These are phyloP conservation scores for Pseudonaja textilis DNA, from an alignment of 2,113 vertebrate genomes.

Conservation along the genomic window DNA sequence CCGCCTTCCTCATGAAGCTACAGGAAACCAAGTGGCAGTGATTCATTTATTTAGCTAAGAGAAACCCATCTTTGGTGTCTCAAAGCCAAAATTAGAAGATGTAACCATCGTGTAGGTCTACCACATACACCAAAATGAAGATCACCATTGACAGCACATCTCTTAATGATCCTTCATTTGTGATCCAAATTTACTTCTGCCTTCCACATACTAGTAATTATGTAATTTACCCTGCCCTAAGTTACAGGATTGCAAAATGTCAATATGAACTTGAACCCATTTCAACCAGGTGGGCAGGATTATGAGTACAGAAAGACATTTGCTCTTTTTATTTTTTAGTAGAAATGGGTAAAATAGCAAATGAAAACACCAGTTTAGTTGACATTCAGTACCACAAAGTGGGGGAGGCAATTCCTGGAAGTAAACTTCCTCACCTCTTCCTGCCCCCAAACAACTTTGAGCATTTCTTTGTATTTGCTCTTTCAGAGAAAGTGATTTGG, in stretches of 20 bases:
- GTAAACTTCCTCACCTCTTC: neutral
- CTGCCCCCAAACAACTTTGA: neutral
- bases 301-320: neutral
- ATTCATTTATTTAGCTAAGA: slow-evolving; percentile 17
- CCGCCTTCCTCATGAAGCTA: neutral
- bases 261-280: neutral
- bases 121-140: slow-evolving; percentile 12
- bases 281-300: neutral
- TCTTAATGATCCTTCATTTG: slow-evolving; percentile 28
- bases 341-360: neutral
- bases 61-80: slow-evolving; percentile 3
- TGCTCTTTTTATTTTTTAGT: neutral
- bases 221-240: slow-evolving; percentile 14
- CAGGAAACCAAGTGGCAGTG: neutral
- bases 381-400: neutral
- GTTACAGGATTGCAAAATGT: slow-evolving; percentile 17
- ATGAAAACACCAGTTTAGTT: neutral
- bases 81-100: slow-evolving; percentile 17
- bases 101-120: slow-evolving; percentile 20
- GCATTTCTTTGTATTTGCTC: neutral
- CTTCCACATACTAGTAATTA: slow-evolving; percentile 10
- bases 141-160: slow-evolving; percentile 5
- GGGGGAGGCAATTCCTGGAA: neutral
- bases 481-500: neutral
- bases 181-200: slow-evolving; percentile 28